Base-by-base conservation (phyloP, 2,888 invertebrate genomes). In the Athalia circularis region DNA sequence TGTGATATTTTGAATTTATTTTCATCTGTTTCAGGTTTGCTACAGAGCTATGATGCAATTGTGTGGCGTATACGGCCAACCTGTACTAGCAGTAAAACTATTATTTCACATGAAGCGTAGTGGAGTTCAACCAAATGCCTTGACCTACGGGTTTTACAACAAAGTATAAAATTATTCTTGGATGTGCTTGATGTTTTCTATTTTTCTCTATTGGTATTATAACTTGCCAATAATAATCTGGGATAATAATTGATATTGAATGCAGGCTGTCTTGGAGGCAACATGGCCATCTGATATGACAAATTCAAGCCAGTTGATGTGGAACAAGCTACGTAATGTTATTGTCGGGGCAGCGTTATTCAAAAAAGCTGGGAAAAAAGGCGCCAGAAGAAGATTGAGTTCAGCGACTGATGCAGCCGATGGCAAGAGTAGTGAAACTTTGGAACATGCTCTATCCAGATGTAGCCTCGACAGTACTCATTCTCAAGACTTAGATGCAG, bases 41-140 rank as follows among this genome's bases (percentile, higher is more conserved):
- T 99, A 99, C 91, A 94, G 99, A 80, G 96, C 99, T 75, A 96
- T 99, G 95, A 98, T 99, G 97, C 98, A 99, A 91, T 92, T 99
- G 45, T 99, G 99, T 91, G 98, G 99, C 5, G 95, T 96, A 82
- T 97, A 98, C 89, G 96, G 97, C 79, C 94, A 97, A 87, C 99
- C 99, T 0, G 95, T 98, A 78, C 91, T 99, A 85, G 99, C 99
- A 1, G 98, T 99, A 0, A 97, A 98, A 86, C 91, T 97, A 68
- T 91, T 97, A 84, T 95, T 97, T 87, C 93, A 97, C 65, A 98
- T 98, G 98, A 98, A 98, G 90, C 94, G 96, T 29, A 95, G 95
- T 59, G 98, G 98, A 0, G 93, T 99, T 59, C 97, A 97, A 87
- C 98, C 99, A 0, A 99, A 99, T 90, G 99, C 99, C 8, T 94